Conservation (phyloP, 2,113 vertebrate species). For the human region DNA sequence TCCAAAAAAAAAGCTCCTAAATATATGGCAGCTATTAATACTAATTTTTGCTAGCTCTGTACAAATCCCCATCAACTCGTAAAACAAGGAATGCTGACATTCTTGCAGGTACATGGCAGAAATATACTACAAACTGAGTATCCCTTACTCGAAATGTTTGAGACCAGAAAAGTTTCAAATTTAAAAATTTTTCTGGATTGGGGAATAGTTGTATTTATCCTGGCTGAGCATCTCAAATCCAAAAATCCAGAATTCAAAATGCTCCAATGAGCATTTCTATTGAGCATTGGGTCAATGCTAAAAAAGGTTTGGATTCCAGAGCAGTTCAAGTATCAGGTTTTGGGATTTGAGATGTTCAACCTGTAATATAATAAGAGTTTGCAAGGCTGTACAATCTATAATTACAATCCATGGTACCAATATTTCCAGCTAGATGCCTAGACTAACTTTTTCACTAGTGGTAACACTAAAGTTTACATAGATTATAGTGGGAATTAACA, state of each 20-base stretch:
- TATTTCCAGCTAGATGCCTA: background rate
- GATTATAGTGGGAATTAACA: background rate
- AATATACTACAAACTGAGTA: background rate
- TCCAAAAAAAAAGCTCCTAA: background rate
- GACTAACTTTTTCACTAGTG: background rate
- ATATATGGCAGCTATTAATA: background rate
- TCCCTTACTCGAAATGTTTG: background rate
- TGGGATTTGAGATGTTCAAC: background rate
- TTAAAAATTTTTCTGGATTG: background rate
- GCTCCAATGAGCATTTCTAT: background rate
- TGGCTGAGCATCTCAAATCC: background rate
- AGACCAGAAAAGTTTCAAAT: background rate
- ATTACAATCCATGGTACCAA: background rate
- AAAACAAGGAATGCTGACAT: background rate
- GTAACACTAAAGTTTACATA: background rate
- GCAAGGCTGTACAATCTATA: background rate
- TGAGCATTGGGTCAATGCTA: background rate
- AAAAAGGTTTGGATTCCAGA: background rate
- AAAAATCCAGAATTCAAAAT: background rate
- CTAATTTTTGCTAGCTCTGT: background rate
- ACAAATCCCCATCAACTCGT: background rate
- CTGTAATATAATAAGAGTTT: background rate
- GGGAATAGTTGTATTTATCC: background rate
- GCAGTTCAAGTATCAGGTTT: background rate
- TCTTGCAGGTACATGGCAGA: background rate